Evolutionary conservation across 2,113 vertebrate genomes (phyloP).

Genomic region (Oostethus manadensis): DNA sequence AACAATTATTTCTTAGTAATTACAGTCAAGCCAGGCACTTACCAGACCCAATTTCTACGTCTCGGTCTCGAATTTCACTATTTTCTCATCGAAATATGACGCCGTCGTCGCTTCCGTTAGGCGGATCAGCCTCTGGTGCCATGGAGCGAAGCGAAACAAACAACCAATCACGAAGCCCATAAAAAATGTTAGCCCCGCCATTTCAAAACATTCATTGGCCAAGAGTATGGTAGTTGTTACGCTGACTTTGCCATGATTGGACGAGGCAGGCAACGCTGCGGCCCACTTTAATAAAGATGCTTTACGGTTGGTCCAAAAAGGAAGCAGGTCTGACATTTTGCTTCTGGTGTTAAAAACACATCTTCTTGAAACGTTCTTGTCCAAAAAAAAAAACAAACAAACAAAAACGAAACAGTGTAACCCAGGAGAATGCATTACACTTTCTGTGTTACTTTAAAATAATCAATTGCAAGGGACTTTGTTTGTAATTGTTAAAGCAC

Average conservation of each 20-base stretch:
- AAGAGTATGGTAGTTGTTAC: slow-evolving; percentile 36
- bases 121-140: slow-evolving; percentile 18
- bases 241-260: slow-evolving; percentile 47
- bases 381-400: too few relatives aligned
- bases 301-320: slow-evolving; percentile 47
- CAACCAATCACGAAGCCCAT: slow-evolving; percentile 49
- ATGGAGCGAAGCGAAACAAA: neutral
- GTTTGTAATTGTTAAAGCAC: too few relatives aligned
- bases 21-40: slow-evolving; percentile 15
- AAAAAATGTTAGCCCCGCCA: slow-evolving; percentile 21
- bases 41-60: slow-evolving; percentile 34
- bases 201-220: slow-evolving; percentile 27
- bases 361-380: slow-evolving; percentile 54
- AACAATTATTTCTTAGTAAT: neutral
- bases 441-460: too few relatives aligned
- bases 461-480: too few relatives aligned
- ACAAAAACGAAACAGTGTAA: too few relatives aligned
- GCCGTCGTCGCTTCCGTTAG: slow-evolving; percentile 61
- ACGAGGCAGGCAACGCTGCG: neutral
- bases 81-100: slow-evolving; percentile 38
- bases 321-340: slow-evolving; percentile 68
- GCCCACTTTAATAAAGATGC: slow-evolving; percentile 33
- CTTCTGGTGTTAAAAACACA: slow-evolving; percentile 63
- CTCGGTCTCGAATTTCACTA: slow-evolving; percentile 41
- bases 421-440: too few relatives aligned